Evolutionary conservation across 2,797 vertebrate genomes (phyloP), one percentile per base, ranked within the genome.

Genomic region (Eptatretus atami): DNA sequence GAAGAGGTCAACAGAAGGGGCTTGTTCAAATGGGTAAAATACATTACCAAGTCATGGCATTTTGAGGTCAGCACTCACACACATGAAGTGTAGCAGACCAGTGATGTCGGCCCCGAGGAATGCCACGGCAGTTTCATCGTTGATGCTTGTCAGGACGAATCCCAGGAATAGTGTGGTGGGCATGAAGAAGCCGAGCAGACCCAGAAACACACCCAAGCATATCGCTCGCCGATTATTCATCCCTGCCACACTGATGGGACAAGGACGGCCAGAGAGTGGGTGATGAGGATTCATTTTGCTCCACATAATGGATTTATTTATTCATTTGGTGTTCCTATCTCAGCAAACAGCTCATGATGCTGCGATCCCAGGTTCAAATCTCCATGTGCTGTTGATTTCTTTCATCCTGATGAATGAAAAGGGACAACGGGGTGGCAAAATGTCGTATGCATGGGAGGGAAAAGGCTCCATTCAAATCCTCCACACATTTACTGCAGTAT

Each of bases 161-260:
- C 73, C 57, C 2, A 69, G 70, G 65, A 82, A 71, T 54, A 84
- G 73, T 54, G 77, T 73, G 68, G 81, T 63, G 1, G 82, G 81
- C 25, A 82, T 65, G 10, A 68, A 69, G 71, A 81, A 79, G 15
- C 80, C 80, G 60, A 78, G 68, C 65, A 82, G 68, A 9, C 78
- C 77, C 53, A 79, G 68, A 25, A 78, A 66, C 65, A 75, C 80
- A 68, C 78, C 78, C 66, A 78, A 78, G 57, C 76, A 78, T 52
- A 77, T 77, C 0, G 78, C 71, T 1, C 73, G 71, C 2, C 79
- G 70, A 71, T 84, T 84, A n/a, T 67, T 64, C 10, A 54, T 2
- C 25, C 66, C 71, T 54, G 69, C 71, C 65, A 74, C 72, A 67
- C 80, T 81, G 69, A 12, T 31, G 66, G 65, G 55, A 69, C 44